Evolutionary conservation across 2,113 vertebrate genomes (phyloP).

Genomic region (Oreamnos americanus): DNA sequence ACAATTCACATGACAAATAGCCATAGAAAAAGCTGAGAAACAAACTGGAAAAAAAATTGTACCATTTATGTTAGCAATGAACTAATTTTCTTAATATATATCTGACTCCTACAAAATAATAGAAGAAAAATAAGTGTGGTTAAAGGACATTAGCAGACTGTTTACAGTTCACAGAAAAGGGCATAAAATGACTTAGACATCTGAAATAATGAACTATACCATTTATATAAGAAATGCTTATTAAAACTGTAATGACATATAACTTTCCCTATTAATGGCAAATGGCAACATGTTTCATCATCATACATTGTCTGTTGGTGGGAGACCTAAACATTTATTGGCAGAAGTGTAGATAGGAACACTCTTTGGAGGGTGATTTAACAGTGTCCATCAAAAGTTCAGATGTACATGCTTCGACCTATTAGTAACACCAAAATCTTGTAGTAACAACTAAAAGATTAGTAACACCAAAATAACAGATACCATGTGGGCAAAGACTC

Average conservation of each 20-base stretch:
- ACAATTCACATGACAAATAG: not conserved
- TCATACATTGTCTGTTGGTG: accelerated
- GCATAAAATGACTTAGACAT: not conserved
- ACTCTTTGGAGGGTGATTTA: not conserved
- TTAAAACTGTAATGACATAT: not conserved
- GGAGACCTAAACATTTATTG: not conserved
- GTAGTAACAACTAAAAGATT: not conserved
- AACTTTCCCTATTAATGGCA: not conserved
- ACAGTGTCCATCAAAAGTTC: not conserved
- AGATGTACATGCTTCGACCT: not conserved
- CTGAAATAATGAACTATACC: not conserved
- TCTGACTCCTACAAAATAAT: not conserved
- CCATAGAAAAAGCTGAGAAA: not conserved
- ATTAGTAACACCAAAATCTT: not conserved
- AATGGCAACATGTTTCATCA: not conserved
- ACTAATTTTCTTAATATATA: not conserved
- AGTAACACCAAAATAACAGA: not conserved
- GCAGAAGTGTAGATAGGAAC: not conserved
- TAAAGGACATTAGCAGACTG: not conserved
- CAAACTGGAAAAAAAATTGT: not conserved
- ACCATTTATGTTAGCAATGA: not conserved
- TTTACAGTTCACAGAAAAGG: not conserved
- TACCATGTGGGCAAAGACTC: not conserved
- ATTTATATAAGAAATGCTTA: not conserved
- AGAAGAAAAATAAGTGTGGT: not conserved